Evolutionary conservation across 2,113 vertebrate species (phyloP).

Genomic region (Channa argus): DNA sequence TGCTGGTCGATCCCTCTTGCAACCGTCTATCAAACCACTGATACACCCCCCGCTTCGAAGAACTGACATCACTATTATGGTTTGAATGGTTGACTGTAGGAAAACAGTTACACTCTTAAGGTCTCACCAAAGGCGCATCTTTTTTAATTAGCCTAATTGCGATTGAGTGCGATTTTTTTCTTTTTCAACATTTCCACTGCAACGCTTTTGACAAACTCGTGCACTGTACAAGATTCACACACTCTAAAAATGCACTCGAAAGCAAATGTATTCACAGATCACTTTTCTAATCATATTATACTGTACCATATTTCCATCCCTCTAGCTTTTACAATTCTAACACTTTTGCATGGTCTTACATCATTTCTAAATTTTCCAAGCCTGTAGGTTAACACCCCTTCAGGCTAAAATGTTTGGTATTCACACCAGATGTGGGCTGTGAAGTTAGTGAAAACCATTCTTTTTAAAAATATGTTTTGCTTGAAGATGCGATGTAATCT

Average conservation of each 20-base stretch:
- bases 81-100: slow-evolving; percentile 4
- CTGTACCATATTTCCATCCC: slow-evolving; percentile 10
- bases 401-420: slow-evolving; percentile 52
- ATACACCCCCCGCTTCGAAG: slow-evolving; percentile 13
- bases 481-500: slow-evolving; percentile 24
- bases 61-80: slow-evolving; percentile 11
- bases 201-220: not conserved
- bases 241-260: not conserved
- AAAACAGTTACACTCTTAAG: slow-evolving; percentile 16
- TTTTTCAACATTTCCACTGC: too few relatives aligned
- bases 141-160: not conserved
- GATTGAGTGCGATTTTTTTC: not conserved
- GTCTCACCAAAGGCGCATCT: not conserved
- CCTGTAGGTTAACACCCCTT: slow-evolving; percentile 23
- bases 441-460: slow-evolving; percentile 23
- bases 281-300: not conserved
- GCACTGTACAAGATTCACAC: not conserved
- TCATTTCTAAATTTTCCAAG: slow-evolving; percentile 46
- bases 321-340: slow-evolving; percentile 37
- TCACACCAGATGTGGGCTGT: slow-evolving; percentile 22
- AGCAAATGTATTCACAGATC: not conserved
- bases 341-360: slow-evolving; percentile 53
- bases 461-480: slow-evolving; percentile 8
- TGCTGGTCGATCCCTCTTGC: slow-evolving; percentile 37
- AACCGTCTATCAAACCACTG: slow-evolving; percentile 35